phyloP scores from a whole-genome alignment of 2,113 vertebrate genomes.

The Periophthalmodon schlosseri region DNA sequence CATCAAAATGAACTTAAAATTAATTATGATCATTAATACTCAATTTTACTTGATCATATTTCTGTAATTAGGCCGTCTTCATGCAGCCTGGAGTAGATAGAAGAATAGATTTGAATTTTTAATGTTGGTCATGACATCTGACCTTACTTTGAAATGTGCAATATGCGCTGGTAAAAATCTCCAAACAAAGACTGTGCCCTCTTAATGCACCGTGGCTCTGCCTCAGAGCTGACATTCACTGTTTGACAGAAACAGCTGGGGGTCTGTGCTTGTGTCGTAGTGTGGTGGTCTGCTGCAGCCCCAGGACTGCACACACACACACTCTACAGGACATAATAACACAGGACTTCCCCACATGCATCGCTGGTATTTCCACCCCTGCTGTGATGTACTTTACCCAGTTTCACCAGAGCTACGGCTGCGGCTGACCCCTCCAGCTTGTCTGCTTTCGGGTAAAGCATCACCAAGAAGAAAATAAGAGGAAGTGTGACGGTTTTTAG shows the following conservation, averaged over 20 bases:
- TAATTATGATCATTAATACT: slow-evolving; percentile 3
- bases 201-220: slow-evolving; percentile 1
- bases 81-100: not conserved
- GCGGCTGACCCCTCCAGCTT: slow-evolving; percentile 25
- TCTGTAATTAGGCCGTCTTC: not conserved
- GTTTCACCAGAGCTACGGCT: slow-evolving; percentile 29
- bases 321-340: slow-evolving; percentile 25
- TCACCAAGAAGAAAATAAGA: slow-evolving; percentile 20
- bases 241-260: slow-evolving; percentile 12
- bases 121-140: slow-evolving; percentile 3
- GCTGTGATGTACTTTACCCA: slow-evolving; percentile 32
- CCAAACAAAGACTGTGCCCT: not conserved
- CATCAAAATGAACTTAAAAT: slow-evolving; percentile 6
- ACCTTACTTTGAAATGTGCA: not conserved
- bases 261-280: not conserved
- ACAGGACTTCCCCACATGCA: slow-evolving; percentile 22
- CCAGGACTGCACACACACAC: slow-evolving; percentile 7
- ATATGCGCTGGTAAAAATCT: not conserved
- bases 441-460: not conserved
- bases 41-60: slow-evolving; percentile 1
- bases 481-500: not conserved
- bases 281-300: slow-evolving; percentile 15
- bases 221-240: slow-evolving; percentile 4
- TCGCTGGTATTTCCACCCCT: slow-evolving; percentile 22
- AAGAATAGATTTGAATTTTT: not conserved